Evolutionary conservation across 2,113 vertebrate species (phyloP), one percentile per base, ranked within the genome.

Genomic region (Mugil cephalus): DNA sequence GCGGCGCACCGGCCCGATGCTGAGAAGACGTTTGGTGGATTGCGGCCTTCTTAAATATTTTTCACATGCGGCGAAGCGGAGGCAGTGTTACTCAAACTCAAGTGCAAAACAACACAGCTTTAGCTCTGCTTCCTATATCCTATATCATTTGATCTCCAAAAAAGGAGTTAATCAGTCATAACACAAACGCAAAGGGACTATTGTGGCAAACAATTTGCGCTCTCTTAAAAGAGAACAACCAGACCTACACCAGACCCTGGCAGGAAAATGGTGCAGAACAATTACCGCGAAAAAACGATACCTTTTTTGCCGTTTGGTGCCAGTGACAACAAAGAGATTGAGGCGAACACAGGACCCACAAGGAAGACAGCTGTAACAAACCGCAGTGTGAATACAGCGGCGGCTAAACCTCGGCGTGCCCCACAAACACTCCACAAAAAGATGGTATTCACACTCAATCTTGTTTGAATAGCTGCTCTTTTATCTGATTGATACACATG

Each of bases 401-500:
- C 36, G 3, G 21, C 50, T 42, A 67, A 84, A 85, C n/a, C 60
- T 56, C 15, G 40, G 53, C 43, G 18, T 48, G 60, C 47, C 51
- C 21, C 77, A 65, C 62, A 75, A 70, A 75, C 51, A 54, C 59
- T 34, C 0, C 36, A 75, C 47, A 64, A 69, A 73, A 68, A 69
- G 48, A 79, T 52, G 7, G 19, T 38, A 60, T 79, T 78, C 53
- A 82, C 60, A 69, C 39, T 54, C 59, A 46, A 43, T 61, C 35
- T 50, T 59, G 70, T 72, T 55, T 82, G 30, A 80, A 82, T 56
- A 83, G 55, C 13, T 1, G 65, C 79, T 82, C 46, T 82, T 87
- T 87, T 74, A 66, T 55, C 58, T 58, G 78, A 89, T 89, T 88
- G 79, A 87, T 91, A 84, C 52, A 42, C 36, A 64, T 38, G 35